Base-by-base conservation (phyloP, 2,797 vertebrate genomes). In the Lepilemur ruficaudatus region DNA sequence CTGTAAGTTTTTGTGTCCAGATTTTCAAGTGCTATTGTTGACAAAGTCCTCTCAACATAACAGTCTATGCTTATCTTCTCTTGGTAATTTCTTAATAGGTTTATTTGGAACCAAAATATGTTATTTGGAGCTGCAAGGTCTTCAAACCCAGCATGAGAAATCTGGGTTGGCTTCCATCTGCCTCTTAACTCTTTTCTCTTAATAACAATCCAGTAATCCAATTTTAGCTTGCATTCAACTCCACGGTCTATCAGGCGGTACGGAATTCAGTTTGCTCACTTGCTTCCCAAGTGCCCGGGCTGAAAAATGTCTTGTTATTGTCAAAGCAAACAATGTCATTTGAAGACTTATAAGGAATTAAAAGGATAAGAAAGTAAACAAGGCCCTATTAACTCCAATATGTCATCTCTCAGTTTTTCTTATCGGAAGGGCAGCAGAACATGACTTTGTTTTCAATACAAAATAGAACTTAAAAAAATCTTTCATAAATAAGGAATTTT, bases 91-190 rank as follows among this genome's bases (percentile, higher is more conserved):
- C 38, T 69, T 96, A 96, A 87, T 96, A 96, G 59, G 69, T 93
- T 94, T 94, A 97, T 94, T 93, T 97, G 96, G 87, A 94, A 97
- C 76, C 46, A 85, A 91, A 78, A 82, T 76, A 81, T 57, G 75
- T 81, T 95, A 95, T 96, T 97, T 81, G 84, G 96, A 93, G 95
- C 83, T 94, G 61, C 76, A 86, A 89, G 57, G 50, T 92, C 81
- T 89, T 96, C 72, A 93, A 82, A 88, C 76, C 73, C 92, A 97
- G 94, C 93, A 84, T 90, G 93, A 96, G 84, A 96, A 96, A 97
- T 83, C 70, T 63, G 76, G 48, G 50, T 94, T 96, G 97, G 65
- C 80, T 94, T 97, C 80, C 94, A 93, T 93, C 70, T 88, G 83
- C 93, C 67, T 97, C 87, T 95, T 96, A 78, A 85, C 35, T 93